phyloP scores from a whole-genome alignment of 2,797 vertebrate genomes.

The Melanotaenia nigrans region DNA sequence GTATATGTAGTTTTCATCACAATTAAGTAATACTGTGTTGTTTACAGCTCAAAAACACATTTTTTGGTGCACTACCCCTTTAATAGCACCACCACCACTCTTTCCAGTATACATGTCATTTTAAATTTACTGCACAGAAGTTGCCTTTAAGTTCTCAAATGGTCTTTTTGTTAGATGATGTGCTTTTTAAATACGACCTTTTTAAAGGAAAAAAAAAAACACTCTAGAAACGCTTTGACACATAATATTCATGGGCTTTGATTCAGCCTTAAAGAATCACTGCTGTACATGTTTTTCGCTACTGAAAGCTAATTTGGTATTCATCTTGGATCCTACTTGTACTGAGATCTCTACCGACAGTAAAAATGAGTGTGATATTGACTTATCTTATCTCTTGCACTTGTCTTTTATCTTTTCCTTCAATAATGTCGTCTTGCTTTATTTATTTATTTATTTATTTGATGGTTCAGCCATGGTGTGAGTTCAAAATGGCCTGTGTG shows the following conservation, averaged over 20 bases:
- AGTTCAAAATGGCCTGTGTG: neutral
- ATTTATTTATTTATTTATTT: neutral
- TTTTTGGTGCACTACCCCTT: too few species aligned
- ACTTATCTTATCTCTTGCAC: too few species aligned
- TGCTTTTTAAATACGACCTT: neutral
- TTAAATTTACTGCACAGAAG: neutral
- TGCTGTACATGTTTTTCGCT: too few species aligned
- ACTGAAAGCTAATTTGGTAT: neutral
- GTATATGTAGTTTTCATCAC: too few species aligned
- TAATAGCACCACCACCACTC: neutral
- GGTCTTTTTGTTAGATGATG: neutral
- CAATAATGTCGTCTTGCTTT: neutral
- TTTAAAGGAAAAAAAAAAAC: neutral
- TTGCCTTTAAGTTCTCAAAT: neutral
- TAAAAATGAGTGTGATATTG: too few species aligned
- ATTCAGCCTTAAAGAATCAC: neutral
- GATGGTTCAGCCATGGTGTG: neutral
- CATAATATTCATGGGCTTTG: neutral
- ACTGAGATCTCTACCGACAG: neutral
- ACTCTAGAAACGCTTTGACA: neutral
- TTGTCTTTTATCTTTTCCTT: too few species aligned
- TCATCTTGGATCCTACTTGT: neutral
- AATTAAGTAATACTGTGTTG: too few species aligned
- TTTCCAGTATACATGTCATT: neutral
- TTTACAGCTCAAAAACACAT: too few species aligned